Percentiles rank a stretch among this genome's conserved stretches.
Conservation (phyloP, 2,113 vertebrate genomes). For the Paradisaea rubra region DNA sequence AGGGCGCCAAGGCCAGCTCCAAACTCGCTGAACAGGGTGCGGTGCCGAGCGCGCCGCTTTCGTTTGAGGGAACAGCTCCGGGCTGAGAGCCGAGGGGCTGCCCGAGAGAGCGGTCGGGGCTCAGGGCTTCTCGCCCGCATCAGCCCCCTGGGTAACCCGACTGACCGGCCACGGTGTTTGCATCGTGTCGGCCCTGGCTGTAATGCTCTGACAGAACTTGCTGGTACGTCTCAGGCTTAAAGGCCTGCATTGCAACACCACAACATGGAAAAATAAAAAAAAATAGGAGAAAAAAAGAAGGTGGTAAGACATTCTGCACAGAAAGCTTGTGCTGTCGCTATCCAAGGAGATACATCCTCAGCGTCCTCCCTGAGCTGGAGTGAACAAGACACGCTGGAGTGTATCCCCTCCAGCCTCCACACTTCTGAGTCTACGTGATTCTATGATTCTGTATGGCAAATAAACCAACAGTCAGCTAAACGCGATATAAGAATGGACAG, state of each 20-base stretch:
- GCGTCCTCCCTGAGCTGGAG: fast-evolving
- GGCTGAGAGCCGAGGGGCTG: fast-evolving
- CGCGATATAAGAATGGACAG: fast-evolving
- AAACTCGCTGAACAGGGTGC: fast-evolving
- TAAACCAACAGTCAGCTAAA: not conserved
- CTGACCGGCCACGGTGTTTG: fast-evolving
- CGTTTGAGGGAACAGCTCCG: fast-evolving
- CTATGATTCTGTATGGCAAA: fast-evolving
- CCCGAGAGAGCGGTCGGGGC: fast-evolving
- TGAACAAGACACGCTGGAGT: fast-evolving
- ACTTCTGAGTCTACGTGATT: fast-evolving
- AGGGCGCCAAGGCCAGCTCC: fast-evolving
- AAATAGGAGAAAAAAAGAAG: not conserved
- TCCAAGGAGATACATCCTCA: fast-evolving
- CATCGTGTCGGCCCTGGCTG: fast-evolving
- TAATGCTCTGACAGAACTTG: fast-evolving
- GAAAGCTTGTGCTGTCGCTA: too few relatives aligned
- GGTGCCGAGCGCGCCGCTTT: fast-evolving
- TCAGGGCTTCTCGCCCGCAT: fast-evolving
- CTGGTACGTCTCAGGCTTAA: too few relatives aligned
- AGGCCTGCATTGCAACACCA: fast-evolving
- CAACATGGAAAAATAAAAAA: not conserved
- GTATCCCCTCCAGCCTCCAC: not conserved
- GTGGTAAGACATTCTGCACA: not conserved
- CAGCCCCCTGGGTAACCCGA: fast-evolving